phyloP scores from a whole-genome alignment of 2,797 vertebrate genomes.

The Poecile montanus region DNA sequence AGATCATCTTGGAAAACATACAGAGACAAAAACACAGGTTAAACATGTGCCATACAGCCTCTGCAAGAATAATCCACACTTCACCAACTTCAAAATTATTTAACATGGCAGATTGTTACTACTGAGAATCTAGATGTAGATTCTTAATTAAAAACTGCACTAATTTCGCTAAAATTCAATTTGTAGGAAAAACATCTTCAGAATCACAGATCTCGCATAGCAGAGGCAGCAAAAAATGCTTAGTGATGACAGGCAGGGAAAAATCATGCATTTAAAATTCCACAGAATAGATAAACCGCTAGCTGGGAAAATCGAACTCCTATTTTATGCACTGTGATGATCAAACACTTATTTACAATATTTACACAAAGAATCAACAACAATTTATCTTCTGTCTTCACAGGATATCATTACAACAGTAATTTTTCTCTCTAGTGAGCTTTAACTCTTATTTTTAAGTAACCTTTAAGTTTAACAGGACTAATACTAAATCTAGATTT shows the following conservation, averaged over 20 bases:
- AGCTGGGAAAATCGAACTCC: not conserved
- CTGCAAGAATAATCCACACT: not conserved
- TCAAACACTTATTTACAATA: not conserved
- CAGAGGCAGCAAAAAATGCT: not conserved
- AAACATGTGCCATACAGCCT: not conserved
- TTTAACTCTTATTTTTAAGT: not conserved
- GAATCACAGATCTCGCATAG: not conserved
- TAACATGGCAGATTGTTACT: not conserved
- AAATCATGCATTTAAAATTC: not conserved
- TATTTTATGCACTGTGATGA: not conserved
- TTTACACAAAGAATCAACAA: not conserved
- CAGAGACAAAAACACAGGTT: conserved; percentile 17
- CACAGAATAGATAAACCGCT: not conserved
- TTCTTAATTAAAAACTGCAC: not conserved
- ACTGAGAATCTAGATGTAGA: not conserved
- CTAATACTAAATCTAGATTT: not conserved
- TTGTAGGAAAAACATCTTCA: not conserved
- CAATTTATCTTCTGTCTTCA: not conserved
- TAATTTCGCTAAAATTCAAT: not conserved
- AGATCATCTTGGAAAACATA: conserved; percentile 89
- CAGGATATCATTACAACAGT: not conserved
- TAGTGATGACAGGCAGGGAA: not conserved
- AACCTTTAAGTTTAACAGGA: not conserved
- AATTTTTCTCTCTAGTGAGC: not conserved
- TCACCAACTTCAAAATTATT: not conserved